Evolutionary conservation across 30 jellyfish, hydroid and myxozoan species (phyloP), one percentile per base, ranked within the genome.

Genomic region (Aurelia sp.): DNA sequence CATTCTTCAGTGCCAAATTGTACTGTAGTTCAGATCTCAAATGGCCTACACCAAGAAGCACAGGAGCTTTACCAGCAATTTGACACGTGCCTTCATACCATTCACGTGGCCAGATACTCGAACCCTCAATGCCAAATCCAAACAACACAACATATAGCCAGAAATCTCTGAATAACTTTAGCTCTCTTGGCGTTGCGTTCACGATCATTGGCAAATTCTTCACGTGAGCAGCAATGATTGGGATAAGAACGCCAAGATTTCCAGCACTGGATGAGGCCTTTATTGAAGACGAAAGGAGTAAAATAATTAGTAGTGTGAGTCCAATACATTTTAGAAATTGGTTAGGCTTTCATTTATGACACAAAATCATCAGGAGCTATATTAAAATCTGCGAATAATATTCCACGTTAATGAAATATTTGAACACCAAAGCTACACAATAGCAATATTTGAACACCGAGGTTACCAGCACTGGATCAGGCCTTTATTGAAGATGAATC

Each of bases 221-320:
- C 88, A 94, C 20, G 62, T 80, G 96, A 41, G 97, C n/a, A 6
- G 98, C 91, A 2, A 94, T 78, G 67, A 94, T 85, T 21, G 98
- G 98, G 6, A 94, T 84, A 15, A 94, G 90, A 21, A 94, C 97
- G 44, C 98, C 98, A 52, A 94, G 96, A 44, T 94, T 94, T 1
- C 98, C 98, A 71, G 98, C 98, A 81, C 67, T 66, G n/a, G 98
- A 89, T 57, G 98, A 94, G 31, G 98, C 98, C 98, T 94, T 55
- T 7, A 35, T 48, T 21, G 47, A 70, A 81, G n/a, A 57, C 12
- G 4, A 5, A 13, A 63, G 22, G 63, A 5, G 55, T 44, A 44
- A 44, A 44, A 7, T 7, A 44, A 44, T 5, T 44, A 44, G 13
- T 44, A 1, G 0, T 5, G 55, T 8, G 55, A 44, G 15, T 44